These are phyloP conservation scores for Amblyopsis rosae DNA, from an alignment of 2,113 vertebrate genomes.

Conservation along the genomic window DNA sequence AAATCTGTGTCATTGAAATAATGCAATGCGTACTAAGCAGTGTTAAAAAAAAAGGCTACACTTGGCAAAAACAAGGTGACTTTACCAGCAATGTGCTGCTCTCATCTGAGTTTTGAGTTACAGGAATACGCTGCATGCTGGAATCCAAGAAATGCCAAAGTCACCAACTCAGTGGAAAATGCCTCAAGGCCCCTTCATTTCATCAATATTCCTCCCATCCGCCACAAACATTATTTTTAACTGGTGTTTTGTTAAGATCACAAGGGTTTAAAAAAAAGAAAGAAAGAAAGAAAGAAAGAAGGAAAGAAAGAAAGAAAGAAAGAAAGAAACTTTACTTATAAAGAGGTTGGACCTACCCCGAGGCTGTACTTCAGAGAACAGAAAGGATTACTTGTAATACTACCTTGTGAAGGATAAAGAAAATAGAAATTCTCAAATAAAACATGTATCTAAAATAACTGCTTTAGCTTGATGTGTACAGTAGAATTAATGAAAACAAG, in stretches of 20 bases:
- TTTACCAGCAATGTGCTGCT: slow-evolving; percentile 69
- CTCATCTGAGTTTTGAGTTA: slow-evolving; percentile 69
- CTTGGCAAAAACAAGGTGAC: slow-evolving; percentile 72
- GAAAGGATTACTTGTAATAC: slow-evolving; percentile 51
- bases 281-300: not conserved
- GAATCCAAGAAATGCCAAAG: slow-evolving; percentile 70
- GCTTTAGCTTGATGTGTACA: slow-evolving; percentile 6
- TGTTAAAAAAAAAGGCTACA: slow-evolving; percentile 37
- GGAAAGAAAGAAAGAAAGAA: not conserved
- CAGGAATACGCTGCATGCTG: slow-evolving; percentile 56
- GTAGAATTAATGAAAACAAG: slow-evolving; percentile 36
- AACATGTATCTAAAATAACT: slow-evolving; percentile 46
- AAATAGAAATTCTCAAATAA: slow-evolving; percentile 34
- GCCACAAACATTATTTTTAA: slow-evolving; percentile 72
- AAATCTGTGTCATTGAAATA: slow-evolving; percentile 41
- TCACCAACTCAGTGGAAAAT: slow-evolving; percentile 73
- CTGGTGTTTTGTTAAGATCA: slow-evolving; percentile 71
- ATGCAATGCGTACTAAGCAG: slow-evolving; percentile 48
- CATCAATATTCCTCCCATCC: slow-evolving; percentile 60
- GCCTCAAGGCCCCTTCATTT: slow-evolving; percentile 67
- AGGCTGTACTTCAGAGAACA: slow-evolving; percentile 47
- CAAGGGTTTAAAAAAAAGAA: slow-evolving; percentile 37
- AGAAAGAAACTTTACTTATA: slow-evolving; percentile 45
- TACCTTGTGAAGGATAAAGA: slow-evolving; percentile 34
- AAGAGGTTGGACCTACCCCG: slow-evolving; percentile 51